Base-by-base conservation (phyloP, 2,113 vertebrate genomes). In the Phoenicopterus ruber region DNA sequence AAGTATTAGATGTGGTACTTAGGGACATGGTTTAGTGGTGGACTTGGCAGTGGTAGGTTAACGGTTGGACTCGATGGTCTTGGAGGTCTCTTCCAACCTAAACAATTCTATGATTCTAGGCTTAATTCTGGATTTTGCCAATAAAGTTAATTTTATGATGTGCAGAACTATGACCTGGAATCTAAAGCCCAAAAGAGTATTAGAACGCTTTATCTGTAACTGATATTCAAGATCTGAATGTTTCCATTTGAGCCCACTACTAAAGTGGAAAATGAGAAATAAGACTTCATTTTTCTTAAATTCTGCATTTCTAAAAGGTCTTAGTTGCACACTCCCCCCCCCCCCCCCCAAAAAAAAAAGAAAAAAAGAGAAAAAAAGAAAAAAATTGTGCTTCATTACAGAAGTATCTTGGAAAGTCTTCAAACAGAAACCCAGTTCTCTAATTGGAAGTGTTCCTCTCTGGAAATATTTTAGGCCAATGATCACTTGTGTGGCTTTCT, bases 341-440 rank as follows among this genome's bases (percentile, higher is more conserved):
- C 4, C 24, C 3, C 2, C 25, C 6, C 1, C 10, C 1, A 13
- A 7, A 42, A 70, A 32, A 26, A 16, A 13, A 3, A 0, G 11
- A 13, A 7, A 42, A 70, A 32, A 26, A 16, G 10, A 3, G 0
- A 13, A 52, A 52, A 73, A n/a, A 0, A 0, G 3, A 40, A 25
- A 31, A 5, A 44, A 31, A 57, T 5, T 32, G 1, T 34, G 66
- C 22, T 54, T 77, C 4, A 50, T 70, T 83, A 19, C 17, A 82
- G 40, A 50, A 50, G 4, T 57, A 47, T 31, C 9, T 38, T 82
- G 16, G 19, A 65, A 83, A 80, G 5, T 52, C 26, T 72, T 85
- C 34, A 59, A 55, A 65, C 17, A 10, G 58, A 71, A 76, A 19
- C 1, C 14, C 2, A 20, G 6, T 52, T 63, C 4, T 61, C 16